These are phyloP conservation scores for Corythornis madagascariensis DNA, from an alignment of 2,113 vertebrate species.

Conservation along the genomic window DNA sequence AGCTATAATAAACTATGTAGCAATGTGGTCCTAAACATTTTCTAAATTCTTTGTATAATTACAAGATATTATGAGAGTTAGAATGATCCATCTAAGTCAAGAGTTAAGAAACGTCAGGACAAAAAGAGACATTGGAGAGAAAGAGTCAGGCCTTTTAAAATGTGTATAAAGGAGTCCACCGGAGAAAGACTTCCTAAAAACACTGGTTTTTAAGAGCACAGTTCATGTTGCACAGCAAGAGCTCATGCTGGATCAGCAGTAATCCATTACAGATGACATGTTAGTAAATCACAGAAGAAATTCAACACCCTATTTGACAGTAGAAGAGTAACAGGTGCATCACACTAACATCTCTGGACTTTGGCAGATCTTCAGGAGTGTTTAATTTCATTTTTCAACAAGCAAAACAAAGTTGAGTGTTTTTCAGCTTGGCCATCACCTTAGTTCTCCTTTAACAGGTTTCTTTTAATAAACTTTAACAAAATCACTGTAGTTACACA, in stretches of 20 bases:
- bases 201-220: neutral
- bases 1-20: neutral
- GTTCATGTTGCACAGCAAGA: neutral
- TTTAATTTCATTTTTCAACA: neutral
- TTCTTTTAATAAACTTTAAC: neutral
- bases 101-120: neutral
- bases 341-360: neutral
- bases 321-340: slow-evolving; percentile 32
- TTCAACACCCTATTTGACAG: neutral
- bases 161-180: neutral
- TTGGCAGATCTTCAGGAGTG: neutral
- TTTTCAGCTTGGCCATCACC: neutral
- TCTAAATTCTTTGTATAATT: neutral
- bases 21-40: neutral
- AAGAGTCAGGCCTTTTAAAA: neutral
- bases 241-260: neutral
- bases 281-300: slow-evolving; percentile 33
- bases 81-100: neutral
- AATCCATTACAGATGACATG: neutral
- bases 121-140: neutral
- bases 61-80: neutral
- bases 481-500: neutral
- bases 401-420: neutral
- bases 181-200: neutral
- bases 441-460: neutral